These are phyloP conservation scores for Latrodectus elegans DNA, from an alignment of 2,888 invertebrate genomes.

Conservation along the genomic window DNA sequence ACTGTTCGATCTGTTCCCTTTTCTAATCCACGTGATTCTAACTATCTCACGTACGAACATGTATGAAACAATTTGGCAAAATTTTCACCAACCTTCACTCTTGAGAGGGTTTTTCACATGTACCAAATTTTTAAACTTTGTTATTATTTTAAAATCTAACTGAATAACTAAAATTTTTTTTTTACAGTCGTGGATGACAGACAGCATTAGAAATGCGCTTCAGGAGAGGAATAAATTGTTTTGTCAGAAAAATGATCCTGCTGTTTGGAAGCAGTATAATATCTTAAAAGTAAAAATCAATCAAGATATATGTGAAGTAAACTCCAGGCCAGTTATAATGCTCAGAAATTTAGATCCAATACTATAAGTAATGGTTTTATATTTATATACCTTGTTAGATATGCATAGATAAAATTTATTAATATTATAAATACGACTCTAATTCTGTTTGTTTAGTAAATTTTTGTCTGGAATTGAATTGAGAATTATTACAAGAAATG, in stretches of 20 bases:
- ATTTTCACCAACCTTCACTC: too few relatives aligned
- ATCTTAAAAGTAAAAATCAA: conserved; percentile 13
- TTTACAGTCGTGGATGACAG: conserved; percentile 48
- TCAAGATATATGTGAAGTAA: conserved; percentile 19
- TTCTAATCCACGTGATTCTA: not conserved
- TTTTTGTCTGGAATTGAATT: not conserved
- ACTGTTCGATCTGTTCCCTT: not conserved
- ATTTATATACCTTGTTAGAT: too few relatives aligned
- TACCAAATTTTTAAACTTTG: too few relatives aligned
- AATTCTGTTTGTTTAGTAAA: too few relatives aligned
- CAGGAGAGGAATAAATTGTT: conserved; percentile 26
- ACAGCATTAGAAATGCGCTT: conserved; percentile 22
- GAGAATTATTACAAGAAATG: too few relatives aligned
- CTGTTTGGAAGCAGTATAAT: conserved; percentile 27
- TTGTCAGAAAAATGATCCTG: conserved; percentile 11
- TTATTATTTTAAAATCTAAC: not conserved
- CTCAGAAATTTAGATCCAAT: too few relatives aligned
- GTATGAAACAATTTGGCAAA: too few relatives aligned
- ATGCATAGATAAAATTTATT: too few relatives aligned
- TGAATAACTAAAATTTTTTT: not conserved
- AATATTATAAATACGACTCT: too few relatives aligned
- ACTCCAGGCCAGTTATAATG: not conserved
- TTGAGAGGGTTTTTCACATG: too few relatives aligned
- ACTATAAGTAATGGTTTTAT: too few relatives aligned
- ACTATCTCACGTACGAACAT: not conserved